Evolutionary conservation across 1,140 invertebrate genomes (phyloP), one percentile per base, ranked within the genome.

Genomic region (Elymnias hypermnestra): DNA sequence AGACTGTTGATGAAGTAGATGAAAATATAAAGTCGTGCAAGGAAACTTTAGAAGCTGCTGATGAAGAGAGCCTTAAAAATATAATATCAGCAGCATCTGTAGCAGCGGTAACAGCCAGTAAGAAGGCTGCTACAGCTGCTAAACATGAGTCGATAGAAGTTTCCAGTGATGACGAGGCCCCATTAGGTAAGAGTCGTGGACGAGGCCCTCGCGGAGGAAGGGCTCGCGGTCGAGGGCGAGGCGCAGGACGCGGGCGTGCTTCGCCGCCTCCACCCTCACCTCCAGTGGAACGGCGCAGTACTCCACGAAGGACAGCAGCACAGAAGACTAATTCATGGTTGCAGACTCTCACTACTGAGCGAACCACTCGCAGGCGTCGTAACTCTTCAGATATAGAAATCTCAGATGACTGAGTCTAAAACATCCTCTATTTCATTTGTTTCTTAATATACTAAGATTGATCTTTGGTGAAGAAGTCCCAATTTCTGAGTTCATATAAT

Each of bases 1-100:
- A 85, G 38, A 79, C 79, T 0, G 69, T 65, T 9, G 65, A 70
- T 9, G 82, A 86, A 41, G 67, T 84, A 1, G 44, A 47, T 0
- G 71, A 78, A 12, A 63, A 63, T 2, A 55, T 87, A 29, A 62
- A 63, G 0, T 15, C 54, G 2, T 70, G 66, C 22, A 79, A 82
- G 40, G 56, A 70, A 1, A 57, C 68, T 17, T 53, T 85, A 0
- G 79, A 83, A 29, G 56, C 56, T 0, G 66, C 73, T 2, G 73
- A 78, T 13, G 66, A 53, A 4, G 69, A 69, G 18, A 38, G 63
- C 17, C 46, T 82, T 0, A 68, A 56, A 10, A 56, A 17, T 13
- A 36, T 78, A 5, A 68, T 65, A 5, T n/a, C 62, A 5, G 35
- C 39, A 15, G 62, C 56, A 5, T 50, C 45, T 15, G 33, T 41